A percentile compares a stretch with the other conserved stretches of the same genome.
Evolutionary conservation across 2,113 vertebrate genomes (phyloP).

Genomic region (Pleuronectes platessa): DNA sequence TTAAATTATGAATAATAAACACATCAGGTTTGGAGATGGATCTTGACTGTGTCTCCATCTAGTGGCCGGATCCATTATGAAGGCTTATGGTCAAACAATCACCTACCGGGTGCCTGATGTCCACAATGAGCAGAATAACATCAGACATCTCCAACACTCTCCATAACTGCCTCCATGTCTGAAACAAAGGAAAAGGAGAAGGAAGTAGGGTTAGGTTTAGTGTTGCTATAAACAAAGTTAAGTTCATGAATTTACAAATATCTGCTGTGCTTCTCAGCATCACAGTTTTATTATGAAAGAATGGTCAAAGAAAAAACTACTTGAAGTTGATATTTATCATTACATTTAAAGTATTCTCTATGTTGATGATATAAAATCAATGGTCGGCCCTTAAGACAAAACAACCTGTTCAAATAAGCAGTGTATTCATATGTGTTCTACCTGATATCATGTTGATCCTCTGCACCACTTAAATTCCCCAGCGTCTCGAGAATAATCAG

Average conservation of each 20-base stretch:
- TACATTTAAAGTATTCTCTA: background rate
- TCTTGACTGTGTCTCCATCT: slow-evolving; percentile 62
- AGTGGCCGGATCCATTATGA: slow-evolving; percentile 36
- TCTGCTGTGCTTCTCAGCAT: background rate
- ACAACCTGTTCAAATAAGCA: slow-evolving; percentile 10
- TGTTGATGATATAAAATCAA: background rate
- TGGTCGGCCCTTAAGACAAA: background rate
- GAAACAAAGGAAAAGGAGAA: slow-evolving; percentile 12
- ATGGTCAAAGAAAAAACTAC: background rate
- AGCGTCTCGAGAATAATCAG: slow-evolving; percentile 40
- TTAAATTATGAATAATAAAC: background rate
- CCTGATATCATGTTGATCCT: background rate
- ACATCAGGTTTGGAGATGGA: background rate
- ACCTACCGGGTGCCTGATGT: slow-evolving; percentile 91
- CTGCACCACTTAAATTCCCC: slow-evolving; percentile 32
- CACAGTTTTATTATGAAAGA: background rate
- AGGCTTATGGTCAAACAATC: background rate
- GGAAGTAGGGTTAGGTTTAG: background rate
- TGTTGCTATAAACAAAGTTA: background rate
- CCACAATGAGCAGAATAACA: slow-evolving; percentile 90
- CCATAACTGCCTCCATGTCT: slow-evolving; percentile 97
- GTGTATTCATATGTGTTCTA: slow-evolving; percentile 13
- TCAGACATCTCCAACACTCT: slow-evolving; percentile 95
- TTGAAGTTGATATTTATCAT: background rate
- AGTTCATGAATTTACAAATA: background rate